These are phyloP conservation scores for Drosophila mayaguana DNA, from an alignment of 2,888 invertebrate species.

Conservation along the genomic window DNA sequence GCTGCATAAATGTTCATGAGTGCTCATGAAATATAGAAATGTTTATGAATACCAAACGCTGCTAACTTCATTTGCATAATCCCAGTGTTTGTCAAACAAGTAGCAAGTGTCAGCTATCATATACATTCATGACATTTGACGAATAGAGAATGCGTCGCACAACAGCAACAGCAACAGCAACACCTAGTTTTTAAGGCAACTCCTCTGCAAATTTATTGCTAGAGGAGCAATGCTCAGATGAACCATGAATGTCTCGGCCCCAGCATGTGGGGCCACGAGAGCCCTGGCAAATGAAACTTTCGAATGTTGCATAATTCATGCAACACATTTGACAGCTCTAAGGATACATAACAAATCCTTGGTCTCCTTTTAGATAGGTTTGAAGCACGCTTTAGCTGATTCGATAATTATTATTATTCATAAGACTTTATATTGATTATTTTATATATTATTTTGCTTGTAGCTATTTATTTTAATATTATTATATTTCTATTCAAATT, in stretches of 20 bases:
- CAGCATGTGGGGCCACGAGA: neutral
- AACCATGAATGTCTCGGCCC: conserved; percentile 9
- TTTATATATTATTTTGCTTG: too few relatives aligned
- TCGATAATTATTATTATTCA: conserved; percentile 3
- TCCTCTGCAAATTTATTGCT: conserved; percentile 14
- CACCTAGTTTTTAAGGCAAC: conserved; percentile 11
- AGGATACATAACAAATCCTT: neutral
- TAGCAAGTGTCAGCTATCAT: conserved; percentile 61
- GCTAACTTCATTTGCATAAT: conserved; percentile 68
- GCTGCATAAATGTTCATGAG: conserved; percentile 60
- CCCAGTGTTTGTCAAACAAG: conserved; percentile 54
- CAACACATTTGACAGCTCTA: conserved; percentile 12
- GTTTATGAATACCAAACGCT: conserved; percentile 69
- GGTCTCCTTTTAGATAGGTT: neutral
- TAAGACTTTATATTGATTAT: neutral
- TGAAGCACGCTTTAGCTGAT: neutral
- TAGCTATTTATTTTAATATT: too few relatives aligned
- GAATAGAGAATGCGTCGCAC: conserved; percentile 21
- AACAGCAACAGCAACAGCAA: neutral
- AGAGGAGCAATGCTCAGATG: conserved; percentile 8
- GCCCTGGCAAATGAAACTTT: conserved; percentile 5
- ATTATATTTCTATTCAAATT: too few relatives aligned
- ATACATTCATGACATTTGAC: conserved; percentile 45
- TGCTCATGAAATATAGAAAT: conserved; percentile 68
- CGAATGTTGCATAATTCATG: conserved; percentile 17